Evolutionary conservation across 1,140 invertebrate species (phyloP), one percentile per base, ranked within the genome.

Genomic region (Eumeta japonica): DNA sequence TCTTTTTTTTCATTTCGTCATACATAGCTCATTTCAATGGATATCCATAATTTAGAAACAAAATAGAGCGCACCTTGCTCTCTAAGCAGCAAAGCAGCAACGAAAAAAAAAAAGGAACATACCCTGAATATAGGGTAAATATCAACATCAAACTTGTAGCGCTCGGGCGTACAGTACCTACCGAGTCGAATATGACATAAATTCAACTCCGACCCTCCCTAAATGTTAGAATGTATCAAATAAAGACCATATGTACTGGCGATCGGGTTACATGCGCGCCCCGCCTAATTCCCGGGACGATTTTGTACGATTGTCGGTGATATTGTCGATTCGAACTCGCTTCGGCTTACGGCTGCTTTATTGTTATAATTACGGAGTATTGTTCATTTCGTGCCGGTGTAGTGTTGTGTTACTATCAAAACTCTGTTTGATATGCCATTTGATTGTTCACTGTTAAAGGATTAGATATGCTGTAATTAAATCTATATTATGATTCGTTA

Each of bases 171-270:
- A 51, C 54, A 56, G n/a, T n/a, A n/a, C n/a, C n/a, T 59, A 55
- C 50, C 38, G 51, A 54, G 19, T 28, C 14, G 57, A 59, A 62
- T 67, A 67, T 72, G 64, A 68, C 67, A 72, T 65, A 67, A 71
- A 68, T 67, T 67, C 62, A 59, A 71, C 62, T 57, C 58, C 53
- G 53, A 56, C 62, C 62, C 67, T 55, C 55, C 52, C 58, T 58
- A 29, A 29, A 7, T 7, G 50, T 43, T 57, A 59, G 56, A 55
- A 51, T 50, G 43, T 59, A 63, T 59, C 59, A 59, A 66, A 65
- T 72, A 68, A 63, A 63, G 58, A 65, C 63, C 67, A 68, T 72
- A 67, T 67, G 67, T 62, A 62, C 45, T 48, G 45, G 35, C 48
- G 64, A 36, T 72, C 64, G 50, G 52, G 57, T 72, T 72, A 66